A percentile compares a stretch with the other conserved stretches of the same genome.
Conservation (phyloP, 2,888 invertebrate genomes). For the Spilosoma lubricipeda region DNA sequence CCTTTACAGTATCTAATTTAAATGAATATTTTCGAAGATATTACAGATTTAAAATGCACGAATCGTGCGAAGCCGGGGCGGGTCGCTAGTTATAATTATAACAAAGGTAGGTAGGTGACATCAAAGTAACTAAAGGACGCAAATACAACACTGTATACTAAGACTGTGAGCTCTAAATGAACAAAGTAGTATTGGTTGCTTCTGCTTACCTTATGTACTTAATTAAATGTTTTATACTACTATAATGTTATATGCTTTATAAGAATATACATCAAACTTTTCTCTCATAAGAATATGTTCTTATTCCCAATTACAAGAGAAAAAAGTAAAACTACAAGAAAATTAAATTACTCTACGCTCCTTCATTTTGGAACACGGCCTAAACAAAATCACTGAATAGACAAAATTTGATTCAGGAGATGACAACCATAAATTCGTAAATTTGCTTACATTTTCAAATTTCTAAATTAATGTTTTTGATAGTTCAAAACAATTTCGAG, state of each 20-base stretch:
- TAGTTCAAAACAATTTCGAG: not conserved
- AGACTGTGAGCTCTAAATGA: not conserved
- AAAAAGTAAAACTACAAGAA: not conserved
- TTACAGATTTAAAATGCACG: too few relatives aligned
- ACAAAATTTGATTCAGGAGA: slow-evolving; percentile 30
- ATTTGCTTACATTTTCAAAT: slow-evolving; percentile 9
- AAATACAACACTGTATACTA: not conserved
- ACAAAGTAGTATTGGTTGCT: not conserved
- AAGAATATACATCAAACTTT: not conserved
- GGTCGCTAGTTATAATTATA: slow-evolving; percentile 3
- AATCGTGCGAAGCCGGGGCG: too few relatives aligned
- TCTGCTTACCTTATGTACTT: not conserved
- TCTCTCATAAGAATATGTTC: not conserved
- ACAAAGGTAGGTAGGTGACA: not conserved
- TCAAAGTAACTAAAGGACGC: slow-evolving; percentile 4
- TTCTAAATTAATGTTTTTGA: not conserved
- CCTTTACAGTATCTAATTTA: too few relatives aligned
- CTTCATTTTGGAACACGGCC: not conserved
- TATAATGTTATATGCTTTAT: not conserved
- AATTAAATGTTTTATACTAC: not conserved
- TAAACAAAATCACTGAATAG: slow-evolving; percentile 8
- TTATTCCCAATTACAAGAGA: not conserved
- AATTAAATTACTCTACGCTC: not conserved
- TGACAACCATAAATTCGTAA: slow-evolving; percentile 13
- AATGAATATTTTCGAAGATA: too few relatives aligned